Conservation (phyloP, 2,113 vertebrate species). For the Theropithecus gelada region DNA sequence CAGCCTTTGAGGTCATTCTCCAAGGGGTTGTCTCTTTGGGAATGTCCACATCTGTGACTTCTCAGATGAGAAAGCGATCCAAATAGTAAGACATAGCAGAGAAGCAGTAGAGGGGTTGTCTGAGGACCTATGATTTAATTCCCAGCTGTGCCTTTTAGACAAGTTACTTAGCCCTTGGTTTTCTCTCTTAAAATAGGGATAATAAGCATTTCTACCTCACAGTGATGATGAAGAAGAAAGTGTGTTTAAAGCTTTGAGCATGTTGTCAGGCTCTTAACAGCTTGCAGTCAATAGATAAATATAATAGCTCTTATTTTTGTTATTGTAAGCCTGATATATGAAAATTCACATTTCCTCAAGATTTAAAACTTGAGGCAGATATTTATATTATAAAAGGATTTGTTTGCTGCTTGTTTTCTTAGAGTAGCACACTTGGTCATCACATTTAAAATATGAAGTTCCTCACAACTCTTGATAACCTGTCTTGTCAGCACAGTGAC, state of each 20-base stretch:
- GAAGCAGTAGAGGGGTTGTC: neutral
- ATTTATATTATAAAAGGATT: slow-evolving; percentile 22
- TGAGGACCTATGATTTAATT: neutral
- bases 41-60: slow-evolving; percentile 27
- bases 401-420: slow-evolving; percentile 46
- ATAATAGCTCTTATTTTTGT: slow-evolving; percentile 27
- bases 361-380: slow-evolving; percentile 32
- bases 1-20: slow-evolving; percentile 52
- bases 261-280: neutral
- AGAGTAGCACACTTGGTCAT: neutral
- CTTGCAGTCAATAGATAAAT: slow-evolving; percentile 18
- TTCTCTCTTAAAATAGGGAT: slow-evolving; percentile 20
- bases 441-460: slow-evolving; percentile 31
- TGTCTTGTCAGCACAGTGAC: neutral
- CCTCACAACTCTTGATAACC: neutral
- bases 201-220: slow-evolving; percentile 33
- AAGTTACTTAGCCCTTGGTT: neutral
- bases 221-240: neutral
- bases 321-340: slow-evolving; percentile 27
- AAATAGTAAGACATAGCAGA: slow-evolving; percentile 21
- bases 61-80: slow-evolving; percentile 34
- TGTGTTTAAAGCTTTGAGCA: neutral
- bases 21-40: neutral
- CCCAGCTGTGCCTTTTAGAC: neutral
- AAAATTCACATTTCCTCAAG: slow-evolving; percentile 28